Evolutionary conservation across 2,888 invertebrate genomes (phyloP).

Genomic region (Ochropacha duplaris): DNA sequence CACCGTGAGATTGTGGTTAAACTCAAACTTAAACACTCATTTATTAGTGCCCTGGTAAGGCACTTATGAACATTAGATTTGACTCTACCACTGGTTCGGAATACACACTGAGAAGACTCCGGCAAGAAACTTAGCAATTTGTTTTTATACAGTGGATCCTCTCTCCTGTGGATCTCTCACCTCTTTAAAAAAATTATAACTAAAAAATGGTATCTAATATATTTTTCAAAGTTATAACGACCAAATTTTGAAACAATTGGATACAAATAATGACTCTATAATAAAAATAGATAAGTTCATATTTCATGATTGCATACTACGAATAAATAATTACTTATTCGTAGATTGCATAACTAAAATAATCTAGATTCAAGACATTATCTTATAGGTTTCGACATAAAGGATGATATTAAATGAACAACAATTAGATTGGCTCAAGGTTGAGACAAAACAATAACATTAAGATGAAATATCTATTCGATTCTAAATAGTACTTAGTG

Average conservation of each 20-base stretch:
- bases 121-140: no score
- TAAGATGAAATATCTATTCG: constrained; percentile 12
- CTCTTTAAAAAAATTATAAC: background rate
- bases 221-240: no score
- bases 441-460: constrained; percentile 10
- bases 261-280: constrained; percentile 1
- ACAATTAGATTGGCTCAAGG: constrained; percentile 28
- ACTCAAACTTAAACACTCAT: no score
- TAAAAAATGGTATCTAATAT: background rate
- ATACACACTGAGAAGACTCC: no score
- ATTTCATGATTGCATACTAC: background rate
- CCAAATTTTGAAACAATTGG: background rate
- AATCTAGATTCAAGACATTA: constrained; percentile 11
- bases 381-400: constrained; percentile 7
- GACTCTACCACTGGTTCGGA: no score
- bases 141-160: no score
- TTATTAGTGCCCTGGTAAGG: no score
- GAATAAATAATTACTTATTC: background rate
- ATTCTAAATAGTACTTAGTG: constrained; percentile 10
- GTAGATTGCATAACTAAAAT: constrained; percentile 8
- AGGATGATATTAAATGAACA: constrained; percentile 17
- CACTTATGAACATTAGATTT: no score
- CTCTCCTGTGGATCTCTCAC: no score
- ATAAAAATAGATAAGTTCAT: background rate
- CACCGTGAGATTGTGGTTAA: no score